Percentiles rank a stretch among this genome's conserved stretches.
phyloP scores from a whole-genome alignment of 2,113 vertebrate species.

The Charadrius vociferus region DNA sequence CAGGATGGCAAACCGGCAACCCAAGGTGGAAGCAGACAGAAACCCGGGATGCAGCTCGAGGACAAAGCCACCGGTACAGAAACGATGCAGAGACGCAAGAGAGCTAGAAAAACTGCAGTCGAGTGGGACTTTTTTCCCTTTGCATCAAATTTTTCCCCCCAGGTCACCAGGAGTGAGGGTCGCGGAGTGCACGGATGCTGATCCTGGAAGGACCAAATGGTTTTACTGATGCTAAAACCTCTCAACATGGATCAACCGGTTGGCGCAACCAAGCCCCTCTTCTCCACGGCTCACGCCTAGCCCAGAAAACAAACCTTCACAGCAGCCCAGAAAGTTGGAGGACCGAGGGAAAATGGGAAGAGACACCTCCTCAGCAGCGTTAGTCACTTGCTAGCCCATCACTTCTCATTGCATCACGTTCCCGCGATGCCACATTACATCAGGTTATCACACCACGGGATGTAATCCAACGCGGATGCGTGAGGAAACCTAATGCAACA shows the following conservation, averaged over 20 bases:
- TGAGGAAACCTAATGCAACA: neutral
- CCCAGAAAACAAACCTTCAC: neutral
- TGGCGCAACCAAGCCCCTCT: too few relatives aligned
- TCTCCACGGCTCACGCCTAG: neutral
- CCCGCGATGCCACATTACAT: neutral
- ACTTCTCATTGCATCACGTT: neutral
- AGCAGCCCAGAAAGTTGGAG: neutral
- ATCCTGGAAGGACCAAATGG: neutral
- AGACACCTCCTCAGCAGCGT: neutral
- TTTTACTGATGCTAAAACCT: neutral
- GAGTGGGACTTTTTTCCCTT: neutral
- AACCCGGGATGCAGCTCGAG: neutral
- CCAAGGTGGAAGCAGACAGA: neutral
- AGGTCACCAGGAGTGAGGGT: neutral
- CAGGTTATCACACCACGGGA: neutral
- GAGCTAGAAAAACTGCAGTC: neutral
- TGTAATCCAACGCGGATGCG: neutral
- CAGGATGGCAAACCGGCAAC: neutral
- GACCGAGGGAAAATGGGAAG: neutral
- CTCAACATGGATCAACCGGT: neutral
- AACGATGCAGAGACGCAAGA: neutral
- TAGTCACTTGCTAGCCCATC: neutral
- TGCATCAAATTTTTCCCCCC: neutral
- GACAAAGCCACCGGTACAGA: neutral
- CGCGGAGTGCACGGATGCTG: accelerated